phyloP scores from a whole-genome alignment of 2,113 vertebrate species.

The Egretta garzetta region DNA sequence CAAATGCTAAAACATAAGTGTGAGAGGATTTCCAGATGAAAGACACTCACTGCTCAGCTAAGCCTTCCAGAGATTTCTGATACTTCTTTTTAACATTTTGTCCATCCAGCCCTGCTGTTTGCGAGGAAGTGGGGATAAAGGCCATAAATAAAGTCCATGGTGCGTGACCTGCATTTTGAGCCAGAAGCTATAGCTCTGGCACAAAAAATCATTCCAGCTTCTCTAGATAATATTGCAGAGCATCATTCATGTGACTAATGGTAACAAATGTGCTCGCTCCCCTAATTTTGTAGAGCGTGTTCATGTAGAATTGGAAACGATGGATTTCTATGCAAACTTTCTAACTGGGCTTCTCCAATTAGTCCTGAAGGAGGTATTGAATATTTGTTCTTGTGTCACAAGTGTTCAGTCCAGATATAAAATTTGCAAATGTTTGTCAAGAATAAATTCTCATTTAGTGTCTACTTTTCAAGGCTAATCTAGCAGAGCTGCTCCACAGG shows the following conservation, averaged over 20 bases:
- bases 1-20: not conserved
- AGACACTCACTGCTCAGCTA: not conserved
- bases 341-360: not conserved
- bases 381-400: not conserved
- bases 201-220: not conserved
- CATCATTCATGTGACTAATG: not conserved
- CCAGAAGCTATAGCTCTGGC: not conserved
- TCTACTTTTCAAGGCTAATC: not conserved
- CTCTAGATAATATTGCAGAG: not conserved
- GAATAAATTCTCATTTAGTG: not conserved
- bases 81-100: not conserved
- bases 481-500: not conserved
- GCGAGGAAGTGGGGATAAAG: not conserved
- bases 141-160: not conserved
- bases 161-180: not conserved
- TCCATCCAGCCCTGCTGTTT: not conserved
- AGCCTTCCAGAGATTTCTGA: not conserved
- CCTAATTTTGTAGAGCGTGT: not conserved
- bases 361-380: not conserved
- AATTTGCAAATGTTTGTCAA: not conserved
- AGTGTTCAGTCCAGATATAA: not conserved
- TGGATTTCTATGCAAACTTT: slow-evolving; percentile 9
- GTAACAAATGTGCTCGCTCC: slow-evolving; percentile 21
- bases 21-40: not conserved
- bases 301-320: not conserved